These are phyloP conservation scores for Macaria notata DNA, from an alignment of 2,888 invertebrate species.

Conservation along the genomic window DNA sequence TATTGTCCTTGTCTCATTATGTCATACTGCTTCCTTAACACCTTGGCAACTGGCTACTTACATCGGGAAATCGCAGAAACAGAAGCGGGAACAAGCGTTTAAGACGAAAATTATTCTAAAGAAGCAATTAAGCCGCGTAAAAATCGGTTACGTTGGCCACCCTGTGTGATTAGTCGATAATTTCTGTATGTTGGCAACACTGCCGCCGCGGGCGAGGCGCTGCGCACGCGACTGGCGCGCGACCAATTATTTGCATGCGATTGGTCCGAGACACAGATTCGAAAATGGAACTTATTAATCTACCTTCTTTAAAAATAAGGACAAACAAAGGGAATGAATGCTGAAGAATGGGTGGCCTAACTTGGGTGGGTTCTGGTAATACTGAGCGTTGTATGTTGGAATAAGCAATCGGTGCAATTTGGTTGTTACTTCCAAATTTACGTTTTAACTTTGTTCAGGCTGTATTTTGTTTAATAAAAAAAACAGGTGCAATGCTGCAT, in stretches of 20 bases:
- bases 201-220: constrained; percentile 49
- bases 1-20: too few relatives aligned
- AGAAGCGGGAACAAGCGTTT: constrained; percentile 49
- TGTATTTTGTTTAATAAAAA: too few relatives aligned
- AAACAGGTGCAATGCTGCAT: too few relatives aligned
- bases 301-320: constrained; percentile 20
- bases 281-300: constrained; percentile 20
- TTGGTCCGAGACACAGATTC: constrained; percentile 37
- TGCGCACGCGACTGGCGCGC: constrained; percentile 62
- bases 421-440: too few relatives aligned
- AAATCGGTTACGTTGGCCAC: constrained; percentile 55
- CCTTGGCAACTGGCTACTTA: background rate
- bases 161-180: constrained; percentile 67
- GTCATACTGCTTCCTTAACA: too few relatives aligned
- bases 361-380: constrained; percentile 1
- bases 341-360: constrained; percentile 10
- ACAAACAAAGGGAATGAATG: background rate
- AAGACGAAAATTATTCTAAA: constrained; percentile 62
- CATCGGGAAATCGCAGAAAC: constrained; percentile 28
- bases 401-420: background rate
- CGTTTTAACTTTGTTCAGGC: too few relatives aligned
- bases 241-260: constrained; percentile 61
- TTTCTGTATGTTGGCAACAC: constrained; percentile 57
- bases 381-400: background rate
- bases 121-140: constrained; percentile 59